These are phyloP conservation scores for Drosophila peninsularis DNA, from an alignment of 2,888 invertebrate genomes.

Conservation along the genomic window DNA sequence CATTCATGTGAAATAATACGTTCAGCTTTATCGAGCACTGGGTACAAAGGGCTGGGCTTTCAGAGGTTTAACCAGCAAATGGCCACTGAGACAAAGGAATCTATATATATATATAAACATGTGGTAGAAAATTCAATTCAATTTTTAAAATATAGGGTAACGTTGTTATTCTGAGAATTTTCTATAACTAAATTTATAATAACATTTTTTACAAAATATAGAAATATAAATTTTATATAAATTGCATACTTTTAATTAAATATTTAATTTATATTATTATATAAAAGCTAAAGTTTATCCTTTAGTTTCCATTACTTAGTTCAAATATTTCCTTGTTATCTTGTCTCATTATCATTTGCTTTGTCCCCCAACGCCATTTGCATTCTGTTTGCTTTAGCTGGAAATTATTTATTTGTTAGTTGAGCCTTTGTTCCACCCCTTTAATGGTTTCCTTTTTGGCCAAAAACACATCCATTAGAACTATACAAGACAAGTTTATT, in stretches of 20 bases:
- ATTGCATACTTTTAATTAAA: too few relatives aligned
- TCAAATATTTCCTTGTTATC: not conserved
- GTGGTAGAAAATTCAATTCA: not conserved
- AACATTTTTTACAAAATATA: too few relatives aligned
- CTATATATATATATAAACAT: not conserved
- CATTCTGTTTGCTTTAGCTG: slow-evolving; percentile 31
- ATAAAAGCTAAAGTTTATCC: not conserved
- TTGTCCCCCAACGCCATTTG: slow-evolving; percentile 20
- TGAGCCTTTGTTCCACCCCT: slow-evolving; percentile 4
- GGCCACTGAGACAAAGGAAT: not conserved
- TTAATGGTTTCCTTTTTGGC: slow-evolving; percentile 19
- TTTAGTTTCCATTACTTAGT: not conserved
- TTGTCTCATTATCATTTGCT: slow-evolving; percentile 8
- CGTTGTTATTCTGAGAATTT: not conserved
- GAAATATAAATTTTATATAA: too few relatives aligned
- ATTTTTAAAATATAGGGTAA: not conserved
- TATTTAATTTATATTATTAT: not conserved
- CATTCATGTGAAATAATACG: slow-evolving; percentile 1
- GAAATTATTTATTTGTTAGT: slow-evolving; percentile 26
- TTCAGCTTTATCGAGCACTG: slow-evolving; percentile 9
- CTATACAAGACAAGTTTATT: slow-evolving; percentile 31
- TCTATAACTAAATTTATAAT: fast-evolving
- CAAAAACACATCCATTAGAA: slow-evolving; percentile 29
- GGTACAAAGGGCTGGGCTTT: slow-evolving; percentile 14
- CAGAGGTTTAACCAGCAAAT: not conserved